Percentiles rank a stretch among this genome's conserved stretches.
phyloP scores from a whole-genome alignment of 2,797 vertebrate genomes.

The Antennarius maculatus region DNA sequence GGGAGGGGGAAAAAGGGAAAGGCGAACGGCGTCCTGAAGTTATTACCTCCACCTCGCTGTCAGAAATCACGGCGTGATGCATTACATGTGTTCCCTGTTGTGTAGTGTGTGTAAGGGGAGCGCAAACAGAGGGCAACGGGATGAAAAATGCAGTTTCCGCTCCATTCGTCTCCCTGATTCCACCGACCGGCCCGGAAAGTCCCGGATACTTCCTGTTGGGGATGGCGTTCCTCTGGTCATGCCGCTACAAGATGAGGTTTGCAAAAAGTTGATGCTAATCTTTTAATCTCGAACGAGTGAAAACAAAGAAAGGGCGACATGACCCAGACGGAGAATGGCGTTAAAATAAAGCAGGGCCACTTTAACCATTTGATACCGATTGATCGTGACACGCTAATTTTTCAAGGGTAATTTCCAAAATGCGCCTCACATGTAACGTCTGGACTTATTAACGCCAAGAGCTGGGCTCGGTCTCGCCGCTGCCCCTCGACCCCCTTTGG shows the following conservation, averaged over 20 bases:
- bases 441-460: constrained; percentile 76
- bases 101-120: constrained; percentile 64
- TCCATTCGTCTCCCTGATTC: constrained; percentile 60
- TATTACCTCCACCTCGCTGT: constrained; percentile 85
- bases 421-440: constrained; percentile 77
- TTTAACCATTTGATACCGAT: constrained; percentile 69
- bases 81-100: constrained; percentile 80
- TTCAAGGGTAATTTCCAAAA: constrained; percentile 81
- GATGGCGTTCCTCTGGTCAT: too few species aligned
- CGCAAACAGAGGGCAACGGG: constrained; percentile 69
- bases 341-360: constrained; percentile 55
- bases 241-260: constrained; percentile 14
- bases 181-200: constrained; percentile 48
- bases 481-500: constrained; percentile 18
- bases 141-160: constrained; percentile 78
- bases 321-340: constrained; percentile 39
- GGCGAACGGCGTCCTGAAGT: constrained; percentile 78
- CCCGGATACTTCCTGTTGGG: constrained; percentile 48
- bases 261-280: too few species aligned
- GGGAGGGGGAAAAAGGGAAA: constrained; percentile 13
- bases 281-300: too few species aligned
- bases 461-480: constrained; percentile 26
- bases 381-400: constrained; percentile 76
- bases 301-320: too few species aligned
- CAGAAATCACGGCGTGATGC: constrained; percentile 87